Conservation (phyloP, 2,888 invertebrate genomes). For the Phyllotreta striolata region DNA sequence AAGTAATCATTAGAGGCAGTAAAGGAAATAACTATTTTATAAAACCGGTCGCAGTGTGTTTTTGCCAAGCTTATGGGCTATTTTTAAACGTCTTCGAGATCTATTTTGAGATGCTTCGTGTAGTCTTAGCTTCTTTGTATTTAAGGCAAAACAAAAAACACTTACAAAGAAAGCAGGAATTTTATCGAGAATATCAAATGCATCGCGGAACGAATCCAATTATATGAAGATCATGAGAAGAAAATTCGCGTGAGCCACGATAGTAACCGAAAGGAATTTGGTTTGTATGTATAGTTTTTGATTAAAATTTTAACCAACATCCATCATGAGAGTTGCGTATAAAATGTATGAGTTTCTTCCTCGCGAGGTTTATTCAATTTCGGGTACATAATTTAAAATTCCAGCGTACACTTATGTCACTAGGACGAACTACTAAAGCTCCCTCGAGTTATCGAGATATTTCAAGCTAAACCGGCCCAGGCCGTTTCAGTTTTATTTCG, state of each 20-base stretch:
- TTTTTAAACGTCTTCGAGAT: constrained; percentile 25
- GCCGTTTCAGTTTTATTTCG: constrained; percentile 11
- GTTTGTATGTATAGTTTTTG: too few relatives aligned
- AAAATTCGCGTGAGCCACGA: too few relatives aligned
- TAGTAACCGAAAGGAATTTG: too few relatives aligned
- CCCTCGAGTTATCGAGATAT: constrained; percentile 10
- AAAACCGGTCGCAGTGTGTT: constrained; percentile 27
- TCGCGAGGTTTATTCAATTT: too few relatives aligned
- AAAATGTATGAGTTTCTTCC: neutral
- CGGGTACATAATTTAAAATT: neutral
- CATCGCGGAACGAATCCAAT: too few relatives aligned
- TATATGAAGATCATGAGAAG: too few relatives aligned
- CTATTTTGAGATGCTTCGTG: constrained; percentile 24
- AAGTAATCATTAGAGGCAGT: constrained; percentile 26
- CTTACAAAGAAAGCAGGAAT: too few relatives aligned
- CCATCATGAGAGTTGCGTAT: neutral
- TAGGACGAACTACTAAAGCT: neutral
- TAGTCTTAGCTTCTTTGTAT: constrained; percentile 16
- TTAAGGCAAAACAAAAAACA: neutral
- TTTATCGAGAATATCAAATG: too few relatives aligned
- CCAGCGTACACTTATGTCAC: constrained; percentile 8
- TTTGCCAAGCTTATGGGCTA: constrained; percentile 23
- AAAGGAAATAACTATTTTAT: constrained; percentile 30
- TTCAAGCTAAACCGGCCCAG: constrained; percentile 21
- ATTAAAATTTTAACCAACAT: too few relatives aligned